Evolutionary conservation across 2,113 vertebrate genomes (phyloP), one percentile per base, ranked within the genome.

Genomic region (Petromus typicus): DNA sequence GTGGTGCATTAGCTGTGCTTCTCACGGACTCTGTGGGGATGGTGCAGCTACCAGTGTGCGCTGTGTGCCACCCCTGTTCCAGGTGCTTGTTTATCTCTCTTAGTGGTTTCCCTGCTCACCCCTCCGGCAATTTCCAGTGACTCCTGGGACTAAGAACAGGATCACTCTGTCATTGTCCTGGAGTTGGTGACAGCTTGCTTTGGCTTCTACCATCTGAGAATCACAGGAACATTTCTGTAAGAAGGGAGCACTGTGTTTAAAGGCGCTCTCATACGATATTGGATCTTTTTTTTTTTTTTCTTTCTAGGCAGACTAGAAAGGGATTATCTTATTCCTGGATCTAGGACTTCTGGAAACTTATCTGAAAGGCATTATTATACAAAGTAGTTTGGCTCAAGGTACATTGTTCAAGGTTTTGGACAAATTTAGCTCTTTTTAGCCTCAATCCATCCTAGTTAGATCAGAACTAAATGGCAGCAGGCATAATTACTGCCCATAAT

Each of bases 381-480:
- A 59, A 34, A 32, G 7, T 27, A 63, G 0, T 54, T 94, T 76
- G 84, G 37, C 84, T 56, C 32, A 61, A 75, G 87, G 76, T 34
- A 57, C 27, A n/a, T 23, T 22, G 79, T 37, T 95, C 43, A 71
- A 67, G 20, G 30, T 81, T 90, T 92, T 43, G 80, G 90, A 22
- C 18, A 73, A 11, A 54, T 64, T 86, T 45, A 66, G 61, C 84
- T 54, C 54, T 43, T 14, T 48, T 81, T n/a, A 27, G 30, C 56
- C 14, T 92, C 63, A 25, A 18, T 40, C 9, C 45, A 67, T 80
- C 66, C 75, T 45, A 23, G 37, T 89, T 27, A 87, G 61, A 18
- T 73, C 54, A 83, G 67, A 92, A 76, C 12, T 71, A 34, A 57
- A 45, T 4, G n/a, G 71, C 59, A 0, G 0, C 0, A 0, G 67